A percentile compares a stretch with the other conserved stretches of the same genome.
Conservation (phyloP, 2,888 invertebrate genomes). For the Aricia artaxerxes region DNA sequence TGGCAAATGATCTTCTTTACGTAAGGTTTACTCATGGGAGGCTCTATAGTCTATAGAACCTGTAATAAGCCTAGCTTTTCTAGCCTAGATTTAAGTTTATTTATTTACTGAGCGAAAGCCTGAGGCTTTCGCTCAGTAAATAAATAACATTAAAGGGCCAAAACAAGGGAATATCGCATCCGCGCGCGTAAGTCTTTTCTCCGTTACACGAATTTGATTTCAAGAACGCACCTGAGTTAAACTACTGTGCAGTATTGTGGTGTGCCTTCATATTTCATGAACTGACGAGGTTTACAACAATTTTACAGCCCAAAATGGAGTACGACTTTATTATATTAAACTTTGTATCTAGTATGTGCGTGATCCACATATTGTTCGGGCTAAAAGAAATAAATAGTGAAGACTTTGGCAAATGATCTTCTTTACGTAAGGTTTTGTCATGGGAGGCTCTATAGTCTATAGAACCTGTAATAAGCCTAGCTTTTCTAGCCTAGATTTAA, state of each 20-base stretch:
- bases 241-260: neutral
- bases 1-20: neutral
- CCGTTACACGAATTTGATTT: neutral
- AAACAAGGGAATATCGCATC: too few relatives aligned
- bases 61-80: neutral
- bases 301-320: neutral
- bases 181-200: too few relatives aligned
- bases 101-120: neutral
- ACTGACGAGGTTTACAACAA: neutral
- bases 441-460: neutral
- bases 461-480: neutral
- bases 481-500: neutral
- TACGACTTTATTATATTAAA: neutral
- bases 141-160: too few relatives aligned
- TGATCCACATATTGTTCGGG: neutral
- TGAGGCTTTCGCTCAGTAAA: too few relatives aligned
- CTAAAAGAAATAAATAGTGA: neutral
- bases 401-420: neutral
- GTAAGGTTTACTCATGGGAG: neutral
- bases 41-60: neutral
- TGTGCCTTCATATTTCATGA: slow-evolving; percentile 6
- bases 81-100: neutral
- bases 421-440: neutral
- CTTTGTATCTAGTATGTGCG: neutral
- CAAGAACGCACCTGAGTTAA: neutral